These are phyloP conservation scores for Petrolisthes cinctipes DNA, from an alignment of 2,888 invertebrate species.

Conservation along the genomic window DNA sequence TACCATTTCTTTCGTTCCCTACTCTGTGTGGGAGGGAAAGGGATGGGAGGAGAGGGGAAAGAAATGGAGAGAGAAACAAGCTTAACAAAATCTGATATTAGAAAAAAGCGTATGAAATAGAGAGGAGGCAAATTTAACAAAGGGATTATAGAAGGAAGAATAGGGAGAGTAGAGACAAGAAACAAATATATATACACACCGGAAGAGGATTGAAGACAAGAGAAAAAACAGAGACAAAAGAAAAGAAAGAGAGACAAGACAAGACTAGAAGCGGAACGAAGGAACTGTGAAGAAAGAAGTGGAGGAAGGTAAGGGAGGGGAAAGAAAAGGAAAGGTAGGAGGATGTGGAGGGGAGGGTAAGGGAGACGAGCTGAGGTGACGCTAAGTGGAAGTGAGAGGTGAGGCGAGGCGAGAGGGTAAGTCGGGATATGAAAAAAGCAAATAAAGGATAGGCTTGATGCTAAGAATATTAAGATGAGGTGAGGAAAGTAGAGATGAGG, in stretches of 20 bases:
- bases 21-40: not conserved
- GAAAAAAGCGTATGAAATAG: not conserved
- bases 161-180: not conserved
- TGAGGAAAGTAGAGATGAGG: too few species aligned
- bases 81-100: not conserved
- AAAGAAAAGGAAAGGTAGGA: not conserved
- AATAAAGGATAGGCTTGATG: not conserved
- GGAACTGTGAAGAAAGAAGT: not conserved
- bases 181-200: slow-evolving; percentile 2
- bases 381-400: not conserved
- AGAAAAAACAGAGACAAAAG: not conserved
- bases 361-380: not conserved
- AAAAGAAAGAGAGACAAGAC: slow-evolving; percentile 1
- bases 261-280: not conserved
- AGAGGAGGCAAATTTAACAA: not conserved
- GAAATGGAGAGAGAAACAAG: not conserved
- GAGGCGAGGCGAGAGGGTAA: not conserved
- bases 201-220: not conserved
- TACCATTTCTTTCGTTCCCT: too few species aligned
- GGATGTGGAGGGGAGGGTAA: not conserved
- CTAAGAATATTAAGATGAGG: too few species aligned
- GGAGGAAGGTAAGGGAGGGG: not conserved
- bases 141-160: not conserved
- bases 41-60: not conserved
- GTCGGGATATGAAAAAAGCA: not conserved